Evolutionary conservation across 1,140 invertebrate genomes (phyloP), one percentile per base, ranked within the genome.

Genomic region (Telenomus remus): DNA sequence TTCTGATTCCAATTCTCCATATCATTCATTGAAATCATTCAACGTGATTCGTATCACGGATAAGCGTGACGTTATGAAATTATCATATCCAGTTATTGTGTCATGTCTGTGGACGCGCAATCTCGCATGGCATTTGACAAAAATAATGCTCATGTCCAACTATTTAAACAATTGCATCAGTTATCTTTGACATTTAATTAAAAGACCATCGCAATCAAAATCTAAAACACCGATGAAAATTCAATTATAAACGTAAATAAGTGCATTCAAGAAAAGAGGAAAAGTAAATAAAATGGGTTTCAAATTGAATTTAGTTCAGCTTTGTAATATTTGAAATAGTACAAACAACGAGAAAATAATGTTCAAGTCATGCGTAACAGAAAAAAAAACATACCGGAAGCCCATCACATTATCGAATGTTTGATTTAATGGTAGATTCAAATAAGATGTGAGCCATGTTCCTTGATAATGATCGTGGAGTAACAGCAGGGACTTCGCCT

Each of bases 391-490:
- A 51, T 51, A 37, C 13, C 37, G 42, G 34, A 57, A 74, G 43
- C 63, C 1, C 14, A 47, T 11, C 11, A 19, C 15, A 8, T 27
- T 69, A 79, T 78, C 77, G 61, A 78, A 55, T 78, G 74, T 81
- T 79, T 82, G 82, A 83, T 83, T 83, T 83, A 84, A 82, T 77
- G 71, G 11, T 33, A 48, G 79, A 84, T 85, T 82, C 82, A 75
- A 83, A 85, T 84, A 85, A 84, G 82, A 83, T 80, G 80, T 80
- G 74, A 78, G 64, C 72, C 79, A 79, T 82, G 72, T 69, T 69
- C 81, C 80, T 68, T 54, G 72, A 78, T 79, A 81, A 81, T 79
- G 64, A 76, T 76, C 72, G 76, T 77, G 78, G 77, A 68, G 61
- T 39, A 39, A n/a, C 37, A 2, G n/a, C 37, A n/a, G n/a, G n/a